Evolutionary conservation across 2,797 vertebrate species (phyloP), one percentile per base, ranked within the genome.

Genomic region (Spheniscus humboldti): DNA sequence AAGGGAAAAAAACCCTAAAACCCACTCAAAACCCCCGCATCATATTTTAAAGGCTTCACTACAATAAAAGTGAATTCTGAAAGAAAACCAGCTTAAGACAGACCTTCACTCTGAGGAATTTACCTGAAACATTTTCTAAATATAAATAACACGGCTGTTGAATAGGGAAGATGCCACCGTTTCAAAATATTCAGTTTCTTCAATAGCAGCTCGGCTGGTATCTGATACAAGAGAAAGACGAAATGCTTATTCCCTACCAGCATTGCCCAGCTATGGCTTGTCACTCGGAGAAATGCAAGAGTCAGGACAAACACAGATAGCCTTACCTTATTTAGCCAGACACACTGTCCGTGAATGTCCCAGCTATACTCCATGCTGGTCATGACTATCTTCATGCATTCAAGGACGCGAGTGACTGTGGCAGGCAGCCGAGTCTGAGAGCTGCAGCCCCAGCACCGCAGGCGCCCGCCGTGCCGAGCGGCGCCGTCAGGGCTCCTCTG

Each of bases 261-360:
- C 5, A 0, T 0, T 87, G 71, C 76, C 73, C 92, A 79, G 92
- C 84, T 84, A 48, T 16, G 57, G 79, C 67, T 95, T 33, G 73
- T 37, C 83, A 7, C 43, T 5, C 3, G 2, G 39, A 88, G 66
- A 87, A 73, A 76, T 0, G 52, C 79, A 33, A 53, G 77, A 91
- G 93, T 53, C 94, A 33, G 68, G 60, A 23, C 50, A 52, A 19
- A 68, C 77, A 53, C 48, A 14, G 85, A 62, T n/a, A 83, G 74
- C 78, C 96, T 94, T 97, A 97, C 96, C 97, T 96, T 96, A 94
- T 96, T 96, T 93, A 97, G 96, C 95, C 94, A 97, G 48, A 93
- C 50, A 2, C 95, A 96, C 92, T 95, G 96, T 5, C 95, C 93
- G 6, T 97, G 96, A 25, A 97, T 96, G 92, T 97, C 96, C 96